Conservation (phyloP, 1,140 invertebrate species). For the Scaptodrosophila lebanonensis region DNA sequence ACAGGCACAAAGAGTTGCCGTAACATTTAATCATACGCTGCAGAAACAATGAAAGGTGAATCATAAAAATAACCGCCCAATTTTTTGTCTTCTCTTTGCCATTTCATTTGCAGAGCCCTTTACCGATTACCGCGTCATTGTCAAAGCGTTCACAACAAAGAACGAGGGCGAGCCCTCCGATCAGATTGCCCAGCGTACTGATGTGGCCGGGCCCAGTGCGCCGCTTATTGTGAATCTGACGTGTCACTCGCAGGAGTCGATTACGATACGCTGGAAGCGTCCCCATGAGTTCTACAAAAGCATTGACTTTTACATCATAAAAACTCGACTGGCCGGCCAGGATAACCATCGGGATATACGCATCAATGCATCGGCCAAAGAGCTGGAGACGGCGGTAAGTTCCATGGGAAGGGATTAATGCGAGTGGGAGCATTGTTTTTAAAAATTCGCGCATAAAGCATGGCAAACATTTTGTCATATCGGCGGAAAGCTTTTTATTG, state of each 20-base stretch:
- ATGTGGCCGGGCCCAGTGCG: slow-evolving; percentile 87
- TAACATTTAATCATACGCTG: too few species aligned
- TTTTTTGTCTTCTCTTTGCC: not conserved
- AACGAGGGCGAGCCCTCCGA: slow-evolving; percentile 86
- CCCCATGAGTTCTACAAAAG: slow-evolving; percentile 85
- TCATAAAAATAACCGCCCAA: too few species aligned
- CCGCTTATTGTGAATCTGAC: slow-evolving; percentile 89
- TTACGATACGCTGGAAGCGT: slow-evolving; percentile 89
- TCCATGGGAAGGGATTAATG: not conserved
- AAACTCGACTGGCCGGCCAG: slow-evolving; percentile 81
- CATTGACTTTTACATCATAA: slow-evolving; percentile 89
- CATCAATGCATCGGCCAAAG: slow-evolving; percentile 80
- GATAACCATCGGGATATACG: slow-evolving; percentile 82
- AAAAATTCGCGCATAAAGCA: slow-evolving; percentile 1
- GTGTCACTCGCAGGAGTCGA: slow-evolving; percentile 86
- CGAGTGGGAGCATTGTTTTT: slow-evolving; percentile 4
- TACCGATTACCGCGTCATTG: slow-evolving; percentile 91
- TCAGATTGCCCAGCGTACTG: slow-evolving; percentile 85
- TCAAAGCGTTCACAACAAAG: slow-evolving; percentile 86
- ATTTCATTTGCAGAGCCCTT: slow-evolving; percentile 83
- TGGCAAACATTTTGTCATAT: slow-evolving; percentile 21
- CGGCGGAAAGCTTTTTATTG: slow-evolving; percentile 1
- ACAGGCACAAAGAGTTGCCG: too few species aligned
- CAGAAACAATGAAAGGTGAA: too few species aligned
- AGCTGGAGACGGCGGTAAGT: slow-evolving; percentile 81